Conservation (phyloP, 2,113 vertebrate species). For the Gambusia affinis region DNA sequence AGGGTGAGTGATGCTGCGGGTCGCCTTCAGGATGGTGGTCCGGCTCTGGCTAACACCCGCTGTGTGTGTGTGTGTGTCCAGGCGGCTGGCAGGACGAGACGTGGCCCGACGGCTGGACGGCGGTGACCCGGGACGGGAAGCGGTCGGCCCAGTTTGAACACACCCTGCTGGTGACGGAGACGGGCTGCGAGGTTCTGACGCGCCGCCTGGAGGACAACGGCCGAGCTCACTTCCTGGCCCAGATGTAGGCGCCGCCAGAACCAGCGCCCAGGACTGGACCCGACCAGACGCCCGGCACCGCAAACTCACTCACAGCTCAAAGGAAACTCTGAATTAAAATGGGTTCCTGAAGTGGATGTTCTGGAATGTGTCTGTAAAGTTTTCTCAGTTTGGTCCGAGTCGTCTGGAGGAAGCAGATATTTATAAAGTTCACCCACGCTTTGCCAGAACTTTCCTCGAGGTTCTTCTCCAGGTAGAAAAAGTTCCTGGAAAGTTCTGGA, state of each 20-base stretch:
- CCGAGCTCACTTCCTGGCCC: constrained; percentile 90
- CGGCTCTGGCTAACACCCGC: neutral
- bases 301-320: constrained; percentile 14
- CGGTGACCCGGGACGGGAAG: constrained; percentile 93
- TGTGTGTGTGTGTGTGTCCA: constrained; percentile 51
- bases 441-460: too few species aligned
- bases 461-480: too few species aligned
- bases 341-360: constrained; percentile 70
- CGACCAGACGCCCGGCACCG: constrained; percentile 45
- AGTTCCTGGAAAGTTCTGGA: too few species aligned
- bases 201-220: constrained; percentile 86
- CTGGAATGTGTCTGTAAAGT: constrained; percentile 75
- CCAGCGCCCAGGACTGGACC: constrained; percentile 52
- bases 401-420: constrained; percentile 64
- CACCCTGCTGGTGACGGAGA: constrained; percentile 95
- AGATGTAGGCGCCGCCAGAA: constrained; percentile 78
- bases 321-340: constrained; percentile 48
- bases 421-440: constrained; percentile 37
- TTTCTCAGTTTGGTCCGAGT: constrained; percentile 59
- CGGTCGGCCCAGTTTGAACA: constrained; percentile 98
- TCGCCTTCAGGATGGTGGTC: neutral
- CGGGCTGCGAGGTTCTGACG: constrained; percentile 95
- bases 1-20: constrained; percentile 83
- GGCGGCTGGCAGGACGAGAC: constrained; percentile 99
- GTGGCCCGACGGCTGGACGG: constrained; percentile 98